A percentile compares a stretch with the other conserved stretches of the same genome.
Conservation (phyloP, 2,888 invertebrate species). For the Baronia brevicornis region DNA sequence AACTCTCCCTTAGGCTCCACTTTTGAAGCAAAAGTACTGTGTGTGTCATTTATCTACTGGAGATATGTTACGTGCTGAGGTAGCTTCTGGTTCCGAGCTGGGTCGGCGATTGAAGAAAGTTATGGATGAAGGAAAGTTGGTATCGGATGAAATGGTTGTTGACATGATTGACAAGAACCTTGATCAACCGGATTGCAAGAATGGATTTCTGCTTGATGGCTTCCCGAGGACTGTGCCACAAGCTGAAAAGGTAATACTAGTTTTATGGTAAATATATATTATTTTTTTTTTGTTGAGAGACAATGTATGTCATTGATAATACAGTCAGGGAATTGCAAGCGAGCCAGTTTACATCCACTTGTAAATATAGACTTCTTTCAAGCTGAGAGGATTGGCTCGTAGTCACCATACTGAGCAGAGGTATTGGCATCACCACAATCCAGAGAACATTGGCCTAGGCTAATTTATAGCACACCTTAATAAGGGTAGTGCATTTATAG, state of each 20-base stretch:
- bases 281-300: constrained; percentile 3
- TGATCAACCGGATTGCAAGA: constrained; percentile 91
- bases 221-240: constrained; percentile 96
- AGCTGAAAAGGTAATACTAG: constrained; percentile 87
- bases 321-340: too few species aligned
- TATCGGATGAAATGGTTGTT: constrained; percentile 95
- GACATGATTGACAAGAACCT: constrained; percentile 94
- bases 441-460: too few species aligned
- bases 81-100: constrained; percentile 90
- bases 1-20: too few species aligned
- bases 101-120: constrained; percentile 88
- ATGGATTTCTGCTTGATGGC: constrained; percentile 97
- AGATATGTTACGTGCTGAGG: constrained; percentile 96
- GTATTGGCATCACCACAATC: too few species aligned
- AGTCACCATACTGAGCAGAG: too few species aligned
- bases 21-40: constrained; percentile 90
- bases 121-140: constrained; percentile 95
- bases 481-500: too few species aligned
- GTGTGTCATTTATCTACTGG: constrained; percentile 98
- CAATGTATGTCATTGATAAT: too few species aligned
- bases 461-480: too few species aligned
- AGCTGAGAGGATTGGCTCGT: too few species aligned
- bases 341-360: too few species aligned
- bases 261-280: constrained; percentile 12
- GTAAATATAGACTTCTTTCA: too few species aligned